Evolutionary conservation across 2,888 invertebrate genomes (phyloP).

Genomic region (Halictus ligatus): DNA sequence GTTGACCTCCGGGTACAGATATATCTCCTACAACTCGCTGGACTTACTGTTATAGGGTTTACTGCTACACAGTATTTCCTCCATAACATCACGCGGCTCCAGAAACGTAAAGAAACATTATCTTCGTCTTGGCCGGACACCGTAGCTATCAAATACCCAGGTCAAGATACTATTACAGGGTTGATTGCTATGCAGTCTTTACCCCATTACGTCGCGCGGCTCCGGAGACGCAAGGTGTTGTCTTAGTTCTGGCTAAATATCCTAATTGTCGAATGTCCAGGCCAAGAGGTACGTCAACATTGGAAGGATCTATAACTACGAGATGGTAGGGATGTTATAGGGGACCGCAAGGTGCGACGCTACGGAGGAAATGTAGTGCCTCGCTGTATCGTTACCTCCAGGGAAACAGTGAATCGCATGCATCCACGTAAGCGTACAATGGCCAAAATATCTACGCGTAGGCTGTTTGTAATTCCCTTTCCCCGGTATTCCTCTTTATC

Average conservation of each 20-base stretch:
- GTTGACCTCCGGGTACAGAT: neutral
- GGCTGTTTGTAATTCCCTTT: conserved; percentile 20
- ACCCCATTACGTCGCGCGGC: neutral
- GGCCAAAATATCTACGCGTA: conserved; percentile 33
- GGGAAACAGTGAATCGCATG: conserved; percentile 4
- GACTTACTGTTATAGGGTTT: neutral
- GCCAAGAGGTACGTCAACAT: neutral
- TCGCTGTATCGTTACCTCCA: neutral
- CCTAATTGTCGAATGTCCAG: neutral
- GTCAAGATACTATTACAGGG: neutral
- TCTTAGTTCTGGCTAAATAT: neutral
- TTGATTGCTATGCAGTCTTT: neutral
- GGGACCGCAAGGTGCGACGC: neutral
- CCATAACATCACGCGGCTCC: neutral
- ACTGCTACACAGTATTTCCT: neutral
- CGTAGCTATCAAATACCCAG: neutral
- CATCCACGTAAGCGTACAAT: conserved; percentile 33
- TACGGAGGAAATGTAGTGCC: neutral
- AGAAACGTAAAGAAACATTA: neutral
- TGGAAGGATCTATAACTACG: neutral
- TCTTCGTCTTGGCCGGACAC: neutral
- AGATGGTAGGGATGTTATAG: neutral
- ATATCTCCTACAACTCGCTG: neutral
- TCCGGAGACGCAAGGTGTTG: neutral
- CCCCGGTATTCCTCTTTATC: conserved; percentile 10